A percentile compares a stretch with the other conserved stretches of the same genome.
phyloP scores from a whole-genome alignment of 2,113 vertebrate species.

The Salvelinus sp. region DNA sequence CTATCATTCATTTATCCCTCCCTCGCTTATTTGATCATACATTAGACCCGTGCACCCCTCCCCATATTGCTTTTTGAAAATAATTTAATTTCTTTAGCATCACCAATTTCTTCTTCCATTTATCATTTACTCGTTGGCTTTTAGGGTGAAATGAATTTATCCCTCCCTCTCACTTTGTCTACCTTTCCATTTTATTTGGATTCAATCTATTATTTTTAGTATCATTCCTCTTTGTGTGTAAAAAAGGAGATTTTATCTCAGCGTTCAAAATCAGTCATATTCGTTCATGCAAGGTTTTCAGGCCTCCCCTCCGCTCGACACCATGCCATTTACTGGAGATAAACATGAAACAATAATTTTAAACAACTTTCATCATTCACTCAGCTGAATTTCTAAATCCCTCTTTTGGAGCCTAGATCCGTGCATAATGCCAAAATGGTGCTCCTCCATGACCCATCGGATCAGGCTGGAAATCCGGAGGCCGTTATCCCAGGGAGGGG shows the following conservation, averaged over 20 bases:
- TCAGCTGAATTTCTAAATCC: not conserved
- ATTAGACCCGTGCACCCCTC: not conserved
- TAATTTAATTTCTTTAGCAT: not conserved
- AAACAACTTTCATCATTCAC: not conserved
- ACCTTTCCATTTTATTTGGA: not conserved
- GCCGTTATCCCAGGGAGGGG: not conserved
- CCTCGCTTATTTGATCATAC: not conserved
- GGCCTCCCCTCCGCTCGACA: not conserved
- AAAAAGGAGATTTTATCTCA: not conserved
- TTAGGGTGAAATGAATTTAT: not conserved
- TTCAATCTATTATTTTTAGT: not conserved
- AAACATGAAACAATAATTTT: not conserved
- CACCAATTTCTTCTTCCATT: not conserved
- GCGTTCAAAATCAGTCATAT: not conserved
- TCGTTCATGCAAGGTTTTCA: no score
- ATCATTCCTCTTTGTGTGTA: not conserved
- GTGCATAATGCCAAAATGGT: not conserved
- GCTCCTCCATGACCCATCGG: not conserved
- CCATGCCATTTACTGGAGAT: not conserved
- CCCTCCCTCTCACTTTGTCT: not conserved
- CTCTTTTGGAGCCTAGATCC: not conserved
- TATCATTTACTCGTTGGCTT: not conserved
- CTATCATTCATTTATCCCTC: not conserved
- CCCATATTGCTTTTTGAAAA: not conserved
- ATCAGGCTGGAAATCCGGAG: not conserved